phyloP scores from a whole-genome alignment of 2,113 vertebrate species.

The Corythornis madagascariensis region DNA sequence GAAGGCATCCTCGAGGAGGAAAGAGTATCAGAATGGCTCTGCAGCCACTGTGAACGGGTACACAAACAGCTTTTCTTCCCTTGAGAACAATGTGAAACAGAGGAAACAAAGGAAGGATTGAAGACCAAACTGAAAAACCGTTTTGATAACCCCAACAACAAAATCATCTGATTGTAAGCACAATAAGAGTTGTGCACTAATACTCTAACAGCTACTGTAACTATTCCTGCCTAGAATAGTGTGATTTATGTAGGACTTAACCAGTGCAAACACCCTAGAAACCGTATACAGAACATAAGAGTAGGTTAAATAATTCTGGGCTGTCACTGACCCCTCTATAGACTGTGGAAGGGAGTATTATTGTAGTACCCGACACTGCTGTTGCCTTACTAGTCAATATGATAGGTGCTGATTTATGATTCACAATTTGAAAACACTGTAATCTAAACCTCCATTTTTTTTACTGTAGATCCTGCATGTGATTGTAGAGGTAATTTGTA shows the following conservation, averaged over 20 bases:
- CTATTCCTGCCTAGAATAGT: conserved; percentile 79
- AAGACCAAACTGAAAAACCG: conserved; percentile 71
- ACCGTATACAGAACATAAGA: conserved; percentile 69
- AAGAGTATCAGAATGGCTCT: conserved; percentile 86
- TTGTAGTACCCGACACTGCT: conserved; percentile 82
- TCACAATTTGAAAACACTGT: conserved; percentile 81
- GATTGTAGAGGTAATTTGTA: conserved; percentile 81
- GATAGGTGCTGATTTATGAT: conserved; percentile 85
- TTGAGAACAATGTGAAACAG: conserved; percentile 76
- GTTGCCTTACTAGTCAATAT: conserved; percentile 88
- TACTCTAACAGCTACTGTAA: conserved; percentile 79
- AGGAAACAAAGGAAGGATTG: conserved; percentile 89
- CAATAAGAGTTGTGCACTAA: conserved; percentile 76
- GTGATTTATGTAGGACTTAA: conserved; percentile 78
- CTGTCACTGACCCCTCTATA: conserved; percentile 72
- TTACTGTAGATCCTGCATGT: conserved; percentile 79
- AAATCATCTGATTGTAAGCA: conserved; percentile 79
- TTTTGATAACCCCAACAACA: conserved; percentile 63
- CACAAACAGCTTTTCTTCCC: conserved; percentile 78
- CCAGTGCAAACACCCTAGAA: conserved; percentile 78
- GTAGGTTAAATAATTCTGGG: conserved; percentile 77
- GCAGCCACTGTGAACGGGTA: conserved; percentile 81
- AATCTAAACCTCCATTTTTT: conserved; percentile 73
- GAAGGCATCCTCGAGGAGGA: conserved; percentile 78
- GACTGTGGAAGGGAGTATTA: conserved; percentile 79